phyloP scores from a whole-genome alignment of 2,113 vertebrate species.

The Saguinus midas region DNA sequence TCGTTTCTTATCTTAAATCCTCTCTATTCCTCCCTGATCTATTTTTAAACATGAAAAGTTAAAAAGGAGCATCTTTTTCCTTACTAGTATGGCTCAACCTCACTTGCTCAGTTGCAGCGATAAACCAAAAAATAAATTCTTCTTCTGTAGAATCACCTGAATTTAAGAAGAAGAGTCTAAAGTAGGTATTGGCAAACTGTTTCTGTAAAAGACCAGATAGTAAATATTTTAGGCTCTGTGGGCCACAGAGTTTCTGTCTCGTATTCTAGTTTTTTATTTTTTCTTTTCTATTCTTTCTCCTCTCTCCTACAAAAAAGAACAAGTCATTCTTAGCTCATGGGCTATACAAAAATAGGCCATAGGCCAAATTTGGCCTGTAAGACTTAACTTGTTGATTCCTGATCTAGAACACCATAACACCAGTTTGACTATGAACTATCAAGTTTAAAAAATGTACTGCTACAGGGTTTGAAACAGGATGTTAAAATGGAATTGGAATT shows the following conservation, averaged over 20 bases:
- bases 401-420: not conserved
- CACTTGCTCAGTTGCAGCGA: not conserved
- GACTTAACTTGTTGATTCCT: not conserved
- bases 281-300: not conserved
- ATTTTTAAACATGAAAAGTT: not conserved
- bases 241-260: not conserved
- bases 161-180: not conserved
- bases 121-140: not conserved
- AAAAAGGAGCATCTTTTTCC: not conserved
- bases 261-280: not conserved
- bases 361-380: not conserved
- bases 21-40: not conserved
- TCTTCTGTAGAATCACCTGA: not conserved
- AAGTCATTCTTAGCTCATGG: not conserved
- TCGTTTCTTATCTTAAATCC: conserved; percentile 34
- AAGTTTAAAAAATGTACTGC: not conserved
- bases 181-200: not conserved
- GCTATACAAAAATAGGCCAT: not conserved
- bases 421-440: not conserved
- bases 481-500: not conserved
- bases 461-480: not conserved
- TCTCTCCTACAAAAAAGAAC: conserved; percentile 8
- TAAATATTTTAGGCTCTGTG: not conserved
- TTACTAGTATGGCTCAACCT: not conserved
- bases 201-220: not conserved